phyloP scores from a whole-genome alignment of 2,888 invertebrate genomes.

The Acleris literana region DNA sequence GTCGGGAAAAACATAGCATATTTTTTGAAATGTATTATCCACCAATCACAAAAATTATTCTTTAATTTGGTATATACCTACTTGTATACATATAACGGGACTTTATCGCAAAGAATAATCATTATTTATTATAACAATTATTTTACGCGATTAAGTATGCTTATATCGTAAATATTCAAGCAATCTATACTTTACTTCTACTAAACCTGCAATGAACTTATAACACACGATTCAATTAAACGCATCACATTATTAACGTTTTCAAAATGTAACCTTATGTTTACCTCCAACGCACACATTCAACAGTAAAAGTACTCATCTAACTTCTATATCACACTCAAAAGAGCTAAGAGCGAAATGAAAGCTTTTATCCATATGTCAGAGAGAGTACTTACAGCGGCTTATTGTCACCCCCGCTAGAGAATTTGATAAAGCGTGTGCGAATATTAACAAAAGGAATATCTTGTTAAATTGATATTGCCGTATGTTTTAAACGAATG shows the following conservation, averaged over 20 bases:
- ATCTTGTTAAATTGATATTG: constrained; percentile 84
- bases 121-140: no score
- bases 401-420: constrained; percentile 84
- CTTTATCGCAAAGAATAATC: no score
- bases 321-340: constrained; percentile 63
- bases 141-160: no score
- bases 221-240: constrained; percentile 3
- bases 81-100: no score
- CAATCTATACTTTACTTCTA: no score
- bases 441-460: constrained; percentile 85
- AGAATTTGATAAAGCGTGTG: constrained; percentile 84
- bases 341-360: constrained; percentile 82
- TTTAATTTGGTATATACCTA: no score
- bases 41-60: no score
- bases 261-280: constrained; percentile 30
- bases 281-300: constrained; percentile 23
- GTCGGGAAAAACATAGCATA: no score
- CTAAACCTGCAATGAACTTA: no score
- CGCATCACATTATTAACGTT: constrained; percentile 21
- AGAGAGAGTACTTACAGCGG: constrained; percentile 83
- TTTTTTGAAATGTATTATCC: no score
- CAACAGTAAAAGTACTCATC: constrained; percentile 42
- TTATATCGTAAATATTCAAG: no score
- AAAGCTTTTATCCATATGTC: constrained; percentile 84
- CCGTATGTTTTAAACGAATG: constrained; percentile 54